These are phyloP conservation scores for Hemistola chrysoprasaria DNA, from an alignment of 2,888 invertebrate species.

Conservation along the genomic window DNA sequence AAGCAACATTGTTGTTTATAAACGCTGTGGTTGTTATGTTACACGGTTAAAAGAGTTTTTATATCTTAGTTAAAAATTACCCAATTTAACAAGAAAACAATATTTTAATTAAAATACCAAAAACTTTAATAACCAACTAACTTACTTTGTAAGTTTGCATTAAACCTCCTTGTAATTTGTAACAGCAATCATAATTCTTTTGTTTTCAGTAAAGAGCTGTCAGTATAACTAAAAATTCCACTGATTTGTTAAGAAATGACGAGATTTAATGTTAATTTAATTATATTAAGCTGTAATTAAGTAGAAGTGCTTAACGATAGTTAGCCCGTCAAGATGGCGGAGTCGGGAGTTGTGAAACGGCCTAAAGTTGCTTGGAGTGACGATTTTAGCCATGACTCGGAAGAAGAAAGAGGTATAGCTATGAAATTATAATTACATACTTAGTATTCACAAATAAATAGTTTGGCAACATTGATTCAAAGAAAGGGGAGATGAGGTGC, in stretches of 20 bases:
- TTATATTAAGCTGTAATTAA: slow-evolving; percentile 12
- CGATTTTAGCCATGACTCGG: slow-evolving; percentile 75
- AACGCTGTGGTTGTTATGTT: too few species aligned
- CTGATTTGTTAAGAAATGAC: slow-evolving; percentile 10
- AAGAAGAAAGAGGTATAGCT: slow-evolving; percentile 77
- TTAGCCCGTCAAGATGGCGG: slow-evolving; percentile 39
- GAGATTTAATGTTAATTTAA: background rate
- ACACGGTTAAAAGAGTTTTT: too few species aligned
- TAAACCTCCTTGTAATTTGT: background rate
- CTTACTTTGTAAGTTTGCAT: background rate
- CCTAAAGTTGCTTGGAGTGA: slow-evolving; percentile 74
- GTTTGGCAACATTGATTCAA: too few species aligned
- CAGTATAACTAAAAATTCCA: too few species aligned
- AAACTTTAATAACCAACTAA: background rate
- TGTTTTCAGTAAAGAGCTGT: slow-evolving; percentile 8
- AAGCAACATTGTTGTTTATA: too few species aligned
- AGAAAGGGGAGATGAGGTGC: too few species aligned
- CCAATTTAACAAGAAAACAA: too few species aligned
- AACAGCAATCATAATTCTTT: slow-evolving; percentile 2
- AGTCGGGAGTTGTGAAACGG: slow-evolving; percentile 34
- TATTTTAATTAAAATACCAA: too few species aligned
- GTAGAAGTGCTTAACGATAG: slow-evolving; percentile 10
- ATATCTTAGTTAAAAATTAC: too few species aligned
- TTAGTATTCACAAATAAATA: too few species aligned
- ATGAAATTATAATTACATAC: slow-evolving; percentile 15